Evolutionary conservation across 2,797 vertebrate species (phyloP).

Genomic region (Gastrophryne carolinensis): DNA sequence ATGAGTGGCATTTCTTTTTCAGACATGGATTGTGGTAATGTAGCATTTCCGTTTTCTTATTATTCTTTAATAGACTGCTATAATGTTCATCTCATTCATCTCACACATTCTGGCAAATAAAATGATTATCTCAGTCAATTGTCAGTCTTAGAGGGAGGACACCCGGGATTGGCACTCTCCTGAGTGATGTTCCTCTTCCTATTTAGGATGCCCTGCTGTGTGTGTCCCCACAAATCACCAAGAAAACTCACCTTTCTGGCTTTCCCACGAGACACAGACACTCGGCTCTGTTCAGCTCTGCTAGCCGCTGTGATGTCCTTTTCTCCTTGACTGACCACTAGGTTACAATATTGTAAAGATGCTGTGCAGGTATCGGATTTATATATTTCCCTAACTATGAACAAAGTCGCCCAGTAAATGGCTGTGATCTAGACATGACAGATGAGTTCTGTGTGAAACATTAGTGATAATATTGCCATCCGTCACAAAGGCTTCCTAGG

Average conservation of each 20-base stretch:
- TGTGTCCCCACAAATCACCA: too few relatives aligned
- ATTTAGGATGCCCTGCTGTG: too few relatives aligned
- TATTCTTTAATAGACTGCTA: background rate
- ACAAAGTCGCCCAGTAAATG: slow-evolving; percentile 38
- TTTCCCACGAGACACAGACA: too few relatives aligned
- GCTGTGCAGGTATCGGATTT: background rate
- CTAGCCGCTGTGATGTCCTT: too few relatives aligned
- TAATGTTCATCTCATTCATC: background rate
- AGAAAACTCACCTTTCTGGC: too few relatives aligned
- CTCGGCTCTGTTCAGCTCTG: too few relatives aligned
- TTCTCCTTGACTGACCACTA: background rate
- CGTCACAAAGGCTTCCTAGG: slow-evolving; percentile 31
- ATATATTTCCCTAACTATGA: slow-evolving; percentile 20
- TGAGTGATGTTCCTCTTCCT: too few relatives aligned
- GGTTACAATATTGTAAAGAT: background rate
- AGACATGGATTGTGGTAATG: background rate
- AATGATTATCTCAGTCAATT: background rate
- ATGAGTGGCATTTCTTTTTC: slow-evolving; percentile 17
- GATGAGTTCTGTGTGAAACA: slow-evolving; percentile 31
- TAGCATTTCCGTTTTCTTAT: background rate
- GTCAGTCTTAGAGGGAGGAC: too few relatives aligned
- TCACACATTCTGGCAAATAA: background rate
- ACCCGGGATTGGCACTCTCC: too few relatives aligned
- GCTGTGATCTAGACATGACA: slow-evolving; percentile 36
- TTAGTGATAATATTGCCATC: slow-evolving; percentile 33